phyloP scores from a whole-genome alignment of 2,888 invertebrate species.

The Allolobophora icterica region DNA sequence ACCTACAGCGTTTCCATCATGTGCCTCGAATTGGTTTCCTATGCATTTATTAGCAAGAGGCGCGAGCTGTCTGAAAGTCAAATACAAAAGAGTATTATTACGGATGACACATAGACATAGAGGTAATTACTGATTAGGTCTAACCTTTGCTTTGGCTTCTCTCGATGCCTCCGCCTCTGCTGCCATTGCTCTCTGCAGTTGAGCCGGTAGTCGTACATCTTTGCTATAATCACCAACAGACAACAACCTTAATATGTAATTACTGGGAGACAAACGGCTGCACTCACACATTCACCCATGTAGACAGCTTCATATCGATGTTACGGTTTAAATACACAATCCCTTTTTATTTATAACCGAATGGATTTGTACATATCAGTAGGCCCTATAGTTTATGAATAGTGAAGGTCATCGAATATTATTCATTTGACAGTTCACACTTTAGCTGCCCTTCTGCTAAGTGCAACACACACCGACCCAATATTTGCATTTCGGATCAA shows the following conservation, averaged over 20 bases:
- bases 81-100: background rate
- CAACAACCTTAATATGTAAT: too few relatives aligned
- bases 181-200: background rate
- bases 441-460: background rate
- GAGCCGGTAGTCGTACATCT: background rate
- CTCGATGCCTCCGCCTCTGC: background rate
- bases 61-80: too few relatives aligned
- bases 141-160: constrained; percentile 29
- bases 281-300: too few relatives aligned
- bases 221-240: background rate
- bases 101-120: background rate
- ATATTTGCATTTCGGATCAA: background rate
- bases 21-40: too few relatives aligned
- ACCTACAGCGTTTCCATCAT: too few relatives aligned
- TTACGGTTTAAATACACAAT: too few relatives aligned
- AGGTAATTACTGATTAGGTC: background rate
- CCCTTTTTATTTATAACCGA: background rate
- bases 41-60: too few relatives aligned
- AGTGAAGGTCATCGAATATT: background rate
- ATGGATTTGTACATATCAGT: background rate
- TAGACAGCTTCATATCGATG: too few relatives aligned
- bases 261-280: too few relatives aligned
- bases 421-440: background rate
- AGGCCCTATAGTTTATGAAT: too few relatives aligned
- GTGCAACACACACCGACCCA: background rate